Evolutionary conservation across 2,113 vertebrate species (phyloP).

Genomic region (Plectropomus leopardus): DNA sequence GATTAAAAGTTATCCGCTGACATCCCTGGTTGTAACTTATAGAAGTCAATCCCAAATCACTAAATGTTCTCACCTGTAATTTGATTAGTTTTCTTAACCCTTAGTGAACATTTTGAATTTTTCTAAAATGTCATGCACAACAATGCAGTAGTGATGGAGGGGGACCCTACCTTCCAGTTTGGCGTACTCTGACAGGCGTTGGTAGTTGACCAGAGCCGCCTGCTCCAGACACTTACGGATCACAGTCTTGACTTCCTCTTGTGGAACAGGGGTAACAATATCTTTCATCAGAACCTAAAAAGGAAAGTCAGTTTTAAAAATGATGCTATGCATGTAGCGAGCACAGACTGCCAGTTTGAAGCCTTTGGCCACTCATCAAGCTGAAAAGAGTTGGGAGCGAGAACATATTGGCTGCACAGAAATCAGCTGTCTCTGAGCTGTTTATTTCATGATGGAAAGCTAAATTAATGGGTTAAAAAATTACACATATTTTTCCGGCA

Average conservation of each 20-base stretch:
- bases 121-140: background rate
- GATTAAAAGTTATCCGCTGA: too few relatives aligned
- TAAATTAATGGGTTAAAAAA: background rate
- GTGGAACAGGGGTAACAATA: conserved; percentile 95
- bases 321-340: too few relatives aligned
- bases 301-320: conserved; percentile 15
- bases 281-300: conserved; percentile 99
- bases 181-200: conserved; percentile 97
- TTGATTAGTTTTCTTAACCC: background rate
- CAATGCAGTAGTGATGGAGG: background rate
- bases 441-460: too few relatives aligned
- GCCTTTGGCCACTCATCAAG: too few relatives aligned
- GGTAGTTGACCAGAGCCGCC: conserved; percentile 98
- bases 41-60: background rate
- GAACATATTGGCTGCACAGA: too few relatives aligned
- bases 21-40: background rate
- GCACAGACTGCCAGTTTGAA: too few relatives aligned
- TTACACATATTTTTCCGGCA: background rate
- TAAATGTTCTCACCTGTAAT: background rate
- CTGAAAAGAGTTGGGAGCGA: too few relatives aligned
- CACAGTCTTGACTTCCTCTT: conserved; percentile 97
- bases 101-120: background rate
- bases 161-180: conserved; percentile 96
- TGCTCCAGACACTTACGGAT: conserved; percentile 98
- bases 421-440: too few relatives aligned